These are phyloP conservation scores for Platyura marginata DNA, from an alignment of 1,140 invertebrate species.

Conservation along the genomic window DNA sequence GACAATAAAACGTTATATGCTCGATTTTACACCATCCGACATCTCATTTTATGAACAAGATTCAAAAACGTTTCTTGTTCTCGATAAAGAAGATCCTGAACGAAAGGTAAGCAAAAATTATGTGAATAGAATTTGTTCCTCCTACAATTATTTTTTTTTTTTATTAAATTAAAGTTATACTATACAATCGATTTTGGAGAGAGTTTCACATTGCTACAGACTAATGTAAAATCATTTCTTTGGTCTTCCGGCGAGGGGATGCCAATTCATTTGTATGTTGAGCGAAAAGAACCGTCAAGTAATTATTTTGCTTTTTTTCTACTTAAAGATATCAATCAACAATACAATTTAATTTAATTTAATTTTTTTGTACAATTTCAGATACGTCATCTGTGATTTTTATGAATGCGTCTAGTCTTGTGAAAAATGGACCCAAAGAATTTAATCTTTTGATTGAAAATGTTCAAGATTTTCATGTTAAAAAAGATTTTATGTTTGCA, in stretches of 20 bases:
- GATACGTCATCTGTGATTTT: conserved; percentile 5
- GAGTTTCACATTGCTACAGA: conserved; percentile 44
- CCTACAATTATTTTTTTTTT: too few species aligned
- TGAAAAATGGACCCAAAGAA: conserved; percentile 21
- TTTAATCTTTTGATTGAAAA: conserved; percentile 38
- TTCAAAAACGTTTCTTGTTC: conserved; percentile 35
- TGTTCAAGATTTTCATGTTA: conserved; percentile 64
- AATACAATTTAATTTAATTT: too few species aligned
- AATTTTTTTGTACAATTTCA: too few species aligned
- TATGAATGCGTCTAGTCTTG: conserved; percentile 3
- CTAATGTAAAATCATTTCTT: conserved; percentile 56
- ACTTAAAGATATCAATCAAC: neutral
- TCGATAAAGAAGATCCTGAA: conserved; percentile 49
- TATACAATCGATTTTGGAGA: conserved; percentile 53
- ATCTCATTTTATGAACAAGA: conserved; percentile 52
- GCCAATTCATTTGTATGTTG: conserved; percentile 40
- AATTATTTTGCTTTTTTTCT: conserved; percentile 3
- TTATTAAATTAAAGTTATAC: conserved; percentile 50
- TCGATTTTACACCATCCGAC: conserved; percentile 58
- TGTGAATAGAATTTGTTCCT: conserved; percentile 2
- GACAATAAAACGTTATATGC: conserved; percentile 33
- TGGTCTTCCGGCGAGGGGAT: conserved; percentile 37
- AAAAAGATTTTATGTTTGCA: conserved; percentile 71
- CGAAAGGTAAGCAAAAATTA: conserved; percentile 36
- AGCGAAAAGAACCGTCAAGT: conserved; percentile 42